phyloP scores from a whole-genome alignment of 2,113 vertebrate genomes.

The Rutilus rutilus region DNA sequence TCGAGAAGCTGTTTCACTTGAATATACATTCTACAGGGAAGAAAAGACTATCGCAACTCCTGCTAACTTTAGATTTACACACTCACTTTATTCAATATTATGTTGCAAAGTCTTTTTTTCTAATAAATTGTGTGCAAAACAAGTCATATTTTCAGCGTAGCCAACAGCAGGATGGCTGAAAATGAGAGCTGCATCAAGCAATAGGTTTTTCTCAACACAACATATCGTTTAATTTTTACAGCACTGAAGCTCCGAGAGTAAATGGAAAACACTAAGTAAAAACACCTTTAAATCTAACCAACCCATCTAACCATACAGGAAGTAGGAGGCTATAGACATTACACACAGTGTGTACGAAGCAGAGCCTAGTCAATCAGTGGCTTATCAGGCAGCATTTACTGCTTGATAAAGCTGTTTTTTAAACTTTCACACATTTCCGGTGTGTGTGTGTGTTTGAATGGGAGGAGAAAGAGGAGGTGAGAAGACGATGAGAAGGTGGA shows the following conservation, averaged over 20 bases:
- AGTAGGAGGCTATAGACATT: not conserved
- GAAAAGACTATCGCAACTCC: no score
- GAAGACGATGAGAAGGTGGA: not conserved
- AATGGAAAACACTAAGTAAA: not conserved
- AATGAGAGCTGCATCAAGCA: not conserved
- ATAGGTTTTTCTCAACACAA: not conserved
- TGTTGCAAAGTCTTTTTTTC: not conserved
- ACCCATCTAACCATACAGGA: slow-evolving; percentile 7
- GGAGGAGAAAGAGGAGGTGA: not conserved
- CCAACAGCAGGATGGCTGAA: not conserved
- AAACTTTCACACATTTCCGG: no score
- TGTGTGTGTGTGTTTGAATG: not conserved
- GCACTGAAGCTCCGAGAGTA: not conserved
- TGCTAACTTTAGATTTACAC: not conserved
- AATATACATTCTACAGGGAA: no score
- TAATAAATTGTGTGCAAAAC: not conserved
- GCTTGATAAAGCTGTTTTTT: not conserved
- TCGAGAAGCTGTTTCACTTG: no score
- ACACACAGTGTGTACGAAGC: no score
- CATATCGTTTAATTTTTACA: not conserved
- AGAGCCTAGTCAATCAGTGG: not conserved
- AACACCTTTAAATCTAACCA: not conserved
- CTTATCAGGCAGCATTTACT: not conserved
- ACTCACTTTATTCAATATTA: not conserved
- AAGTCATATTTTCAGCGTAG: not conserved